phyloP scores from a whole-genome alignment of 2,888 invertebrate genomes.

The Euzophera pinguis region DNA sequence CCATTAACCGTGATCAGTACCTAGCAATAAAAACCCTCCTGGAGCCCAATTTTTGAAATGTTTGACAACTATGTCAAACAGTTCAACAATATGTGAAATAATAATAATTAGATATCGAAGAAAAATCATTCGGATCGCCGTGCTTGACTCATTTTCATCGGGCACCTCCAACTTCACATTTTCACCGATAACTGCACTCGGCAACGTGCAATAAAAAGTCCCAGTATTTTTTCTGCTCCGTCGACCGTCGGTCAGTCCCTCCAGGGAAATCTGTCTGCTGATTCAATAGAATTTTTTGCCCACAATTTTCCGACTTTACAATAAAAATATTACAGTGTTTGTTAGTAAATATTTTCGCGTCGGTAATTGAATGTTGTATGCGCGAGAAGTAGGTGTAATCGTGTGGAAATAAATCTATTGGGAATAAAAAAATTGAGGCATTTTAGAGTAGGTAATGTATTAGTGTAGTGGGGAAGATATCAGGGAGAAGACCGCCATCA shows the following conservation, averaged over 20 bases:
- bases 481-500: too few relatives aligned
- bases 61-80: too few relatives aligned
- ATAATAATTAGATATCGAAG: too few relatives aligned
- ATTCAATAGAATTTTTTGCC: slow-evolving; percentile 41
- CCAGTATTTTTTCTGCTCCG: slow-evolving; percentile 26
- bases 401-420: neutral
- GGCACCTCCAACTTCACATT: neutral
- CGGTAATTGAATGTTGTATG: slow-evolving; percentile 15
- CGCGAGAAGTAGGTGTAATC: neutral
- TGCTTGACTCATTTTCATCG: too few relatives aligned
- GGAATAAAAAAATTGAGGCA: too few relatives aligned
- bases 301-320: slow-evolving; percentile 25
- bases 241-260: slow-evolving; percentile 32
- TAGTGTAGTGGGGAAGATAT: too few relatives aligned
- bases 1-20: too few relatives aligned
- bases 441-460: too few relatives aligned
- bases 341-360: slow-evolving; percentile 19
- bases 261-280: slow-evolving; percentile 43
- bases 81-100: too few relatives aligned
- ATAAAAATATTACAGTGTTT: slow-evolving; percentile 27
- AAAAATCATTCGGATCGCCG: too few relatives aligned
- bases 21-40: too few relatives aligned
- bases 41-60: too few relatives aligned
- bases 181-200: neutral
- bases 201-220: slow-evolving; percentile 11